A percentile compares a stretch with the other conserved stretches of the same genome.
Evolutionary conservation across 2,797 vertebrate species (phyloP).

Genomic region (Glyptemys insculpta): DNA sequence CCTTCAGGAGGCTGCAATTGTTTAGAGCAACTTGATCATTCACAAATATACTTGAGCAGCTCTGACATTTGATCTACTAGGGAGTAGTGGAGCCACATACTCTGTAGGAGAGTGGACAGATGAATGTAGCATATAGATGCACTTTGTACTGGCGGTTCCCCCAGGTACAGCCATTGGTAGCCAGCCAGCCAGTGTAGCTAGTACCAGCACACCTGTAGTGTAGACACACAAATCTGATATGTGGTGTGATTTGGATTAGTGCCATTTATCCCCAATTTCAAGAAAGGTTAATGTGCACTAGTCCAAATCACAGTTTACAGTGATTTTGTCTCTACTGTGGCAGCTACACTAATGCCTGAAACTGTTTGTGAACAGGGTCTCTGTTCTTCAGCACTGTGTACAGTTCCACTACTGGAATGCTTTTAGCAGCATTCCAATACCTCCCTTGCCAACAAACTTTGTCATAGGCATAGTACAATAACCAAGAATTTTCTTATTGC

Average conservation of each 20-base stretch:
- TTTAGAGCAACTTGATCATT: not conserved
- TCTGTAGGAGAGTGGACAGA: not conserved
- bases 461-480: not conserved
- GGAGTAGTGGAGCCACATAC: not conserved
- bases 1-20: not conserved
- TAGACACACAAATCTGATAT: not conserved
- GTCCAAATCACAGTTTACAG: not conserved
- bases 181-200: not conserved
- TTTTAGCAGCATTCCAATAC: not conserved
- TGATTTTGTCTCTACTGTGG: fast-evolving
- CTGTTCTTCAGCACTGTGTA: not conserved
- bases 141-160: not conserved
- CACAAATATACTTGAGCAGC: not conserved
- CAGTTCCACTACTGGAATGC: not conserved
- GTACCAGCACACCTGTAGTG: not conserved
- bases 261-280: not conserved
- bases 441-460: not conserved
- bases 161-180: not conserved
- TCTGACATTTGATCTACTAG: not conserved
- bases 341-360: not conserved
- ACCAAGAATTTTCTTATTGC: not conserved
- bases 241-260: not conserved
- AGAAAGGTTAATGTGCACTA: not conserved
- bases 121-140: not conserved
- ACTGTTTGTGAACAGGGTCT: not conserved